Evolutionary conservation across 2,888 invertebrate species (phyloP).

Genomic region (Conomelus anceps): DNA sequence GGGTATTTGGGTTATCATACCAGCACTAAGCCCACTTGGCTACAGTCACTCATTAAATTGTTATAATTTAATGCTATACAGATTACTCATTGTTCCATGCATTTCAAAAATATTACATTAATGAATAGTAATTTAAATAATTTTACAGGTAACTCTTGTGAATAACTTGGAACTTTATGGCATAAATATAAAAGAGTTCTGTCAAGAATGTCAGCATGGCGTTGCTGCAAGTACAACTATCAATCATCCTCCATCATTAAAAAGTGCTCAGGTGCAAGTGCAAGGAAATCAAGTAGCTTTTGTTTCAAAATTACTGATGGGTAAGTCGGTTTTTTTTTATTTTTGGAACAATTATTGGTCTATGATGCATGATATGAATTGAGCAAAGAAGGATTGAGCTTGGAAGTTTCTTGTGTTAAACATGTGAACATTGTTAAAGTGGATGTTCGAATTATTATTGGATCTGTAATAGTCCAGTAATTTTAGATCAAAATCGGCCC

Average conservation of each 20-base stretch:
- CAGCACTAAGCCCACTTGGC: too few species aligned
- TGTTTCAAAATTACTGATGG: slow-evolving; percentile 49
- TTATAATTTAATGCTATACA: too few species aligned
- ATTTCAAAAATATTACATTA: too few species aligned
- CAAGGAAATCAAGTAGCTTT: slow-evolving; percentile 82
- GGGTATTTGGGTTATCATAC: too few species aligned
- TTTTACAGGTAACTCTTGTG: slow-evolving; percentile 68
- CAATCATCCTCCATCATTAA: slow-evolving; percentile 63
- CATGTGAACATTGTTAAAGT: too few species aligned
- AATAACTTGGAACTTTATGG: slow-evolving; percentile 85
- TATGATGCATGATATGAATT: neutral
- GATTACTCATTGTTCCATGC: too few species aligned
- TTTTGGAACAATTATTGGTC: neutral
- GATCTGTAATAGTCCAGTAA: too few species aligned
- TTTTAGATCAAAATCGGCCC: too few species aligned
- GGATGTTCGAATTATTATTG: too few species aligned
- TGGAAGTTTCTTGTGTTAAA: too few species aligned
- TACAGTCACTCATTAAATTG: too few species aligned
- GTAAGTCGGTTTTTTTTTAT: slow-evolving; percentile 37
- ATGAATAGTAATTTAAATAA: slow-evolving; percentile 13
- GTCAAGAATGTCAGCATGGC: slow-evolving; percentile 72
- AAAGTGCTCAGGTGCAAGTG: slow-evolving; percentile 68
- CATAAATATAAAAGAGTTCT: slow-evolving; percentile 69
- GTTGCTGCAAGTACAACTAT: slow-evolving; percentile 84
- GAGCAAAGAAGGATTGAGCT: neutral